phyloP scores from a whole-genome alignment of 2,888 invertebrate genomes.

The Timema podura region DNA sequence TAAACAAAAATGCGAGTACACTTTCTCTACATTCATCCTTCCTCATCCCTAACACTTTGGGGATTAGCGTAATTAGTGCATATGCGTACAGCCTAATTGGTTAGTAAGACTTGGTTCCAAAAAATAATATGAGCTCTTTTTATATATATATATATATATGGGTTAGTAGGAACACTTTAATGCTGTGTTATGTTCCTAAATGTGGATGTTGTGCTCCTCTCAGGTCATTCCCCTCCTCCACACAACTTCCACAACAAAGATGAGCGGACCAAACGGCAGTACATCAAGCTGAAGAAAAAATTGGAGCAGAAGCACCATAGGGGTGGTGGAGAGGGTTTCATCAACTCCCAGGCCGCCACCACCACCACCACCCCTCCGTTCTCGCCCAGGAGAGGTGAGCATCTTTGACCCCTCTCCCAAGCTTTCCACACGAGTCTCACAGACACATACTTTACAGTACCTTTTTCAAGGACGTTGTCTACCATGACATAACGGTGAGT shows the following conservation, averaged over 20 bases:
- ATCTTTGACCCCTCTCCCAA: no score
- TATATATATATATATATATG: constrained; percentile 4
- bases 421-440: no score
- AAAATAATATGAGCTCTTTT: background rate
- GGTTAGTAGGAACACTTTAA: background rate
- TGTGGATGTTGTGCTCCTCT: background rate
- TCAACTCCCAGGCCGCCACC: constrained; percentile 32
- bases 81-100: no score
- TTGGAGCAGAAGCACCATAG: constrained; percentile 60
- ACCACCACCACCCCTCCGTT: constrained; percentile 57
- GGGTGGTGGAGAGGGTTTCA: constrained; percentile 28
- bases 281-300: constrained; percentile 71
- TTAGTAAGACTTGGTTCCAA: no score
- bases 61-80: no score
- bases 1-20: no score
- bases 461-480: no score
- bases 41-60: no score
- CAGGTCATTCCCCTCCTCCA: constrained; percentile 60
- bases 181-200: no score
- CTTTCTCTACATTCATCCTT: no score
- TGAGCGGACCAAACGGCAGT: constrained; percentile 73
- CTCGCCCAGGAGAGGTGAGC: constrained; percentile 59
- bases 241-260: constrained; percentile 65
- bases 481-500: no score
- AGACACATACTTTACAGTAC: no score